These are phyloP conservation scores for Sphenopsis melanotis DNA, from an alignment of 2,797 vertebrate genomes.

Conservation along the genomic window DNA sequence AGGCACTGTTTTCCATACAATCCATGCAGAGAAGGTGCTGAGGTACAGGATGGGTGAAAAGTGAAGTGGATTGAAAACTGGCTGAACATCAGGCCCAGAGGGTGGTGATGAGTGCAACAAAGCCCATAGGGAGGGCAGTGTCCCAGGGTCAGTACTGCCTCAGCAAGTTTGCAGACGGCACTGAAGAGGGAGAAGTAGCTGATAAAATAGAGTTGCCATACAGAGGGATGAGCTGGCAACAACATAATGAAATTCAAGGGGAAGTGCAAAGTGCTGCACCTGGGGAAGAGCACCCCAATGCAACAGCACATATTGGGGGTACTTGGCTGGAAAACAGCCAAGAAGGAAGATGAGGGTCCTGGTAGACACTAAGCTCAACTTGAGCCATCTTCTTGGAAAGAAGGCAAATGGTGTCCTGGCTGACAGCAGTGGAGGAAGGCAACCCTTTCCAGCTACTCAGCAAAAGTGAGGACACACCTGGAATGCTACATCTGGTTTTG, in stretches of 20 bases:
- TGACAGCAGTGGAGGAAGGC: neutral
- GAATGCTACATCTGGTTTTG: neutral
- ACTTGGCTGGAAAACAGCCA: neutral
- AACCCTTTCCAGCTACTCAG: neutral
- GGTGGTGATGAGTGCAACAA: fast-evolving
- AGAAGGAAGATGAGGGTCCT: neutral
- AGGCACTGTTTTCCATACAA: fast-evolving
- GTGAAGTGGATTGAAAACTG: neutral
- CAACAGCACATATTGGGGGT: neutral
- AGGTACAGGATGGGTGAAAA: neutral
- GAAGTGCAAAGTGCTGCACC: neutral
- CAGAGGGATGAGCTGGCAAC: neutral
- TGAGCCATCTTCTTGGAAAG: neutral
- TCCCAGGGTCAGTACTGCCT: neutral
- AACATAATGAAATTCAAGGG: neutral
- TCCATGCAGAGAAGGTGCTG: neutral
- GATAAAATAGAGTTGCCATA: neutral
- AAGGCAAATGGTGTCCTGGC: neutral
- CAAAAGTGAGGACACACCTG: neutral
- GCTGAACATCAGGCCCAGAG: neutral
- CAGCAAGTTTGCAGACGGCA: neutral
- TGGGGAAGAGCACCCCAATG: neutral
- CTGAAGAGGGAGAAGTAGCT: neutral
- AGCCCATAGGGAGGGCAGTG: fast-evolving
- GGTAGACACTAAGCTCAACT: neutral